These are phyloP conservation scores for Sebastes trivittatus DNA, from an alignment of 2,797 vertebrate species.

Conservation along the genomic window DNA sequence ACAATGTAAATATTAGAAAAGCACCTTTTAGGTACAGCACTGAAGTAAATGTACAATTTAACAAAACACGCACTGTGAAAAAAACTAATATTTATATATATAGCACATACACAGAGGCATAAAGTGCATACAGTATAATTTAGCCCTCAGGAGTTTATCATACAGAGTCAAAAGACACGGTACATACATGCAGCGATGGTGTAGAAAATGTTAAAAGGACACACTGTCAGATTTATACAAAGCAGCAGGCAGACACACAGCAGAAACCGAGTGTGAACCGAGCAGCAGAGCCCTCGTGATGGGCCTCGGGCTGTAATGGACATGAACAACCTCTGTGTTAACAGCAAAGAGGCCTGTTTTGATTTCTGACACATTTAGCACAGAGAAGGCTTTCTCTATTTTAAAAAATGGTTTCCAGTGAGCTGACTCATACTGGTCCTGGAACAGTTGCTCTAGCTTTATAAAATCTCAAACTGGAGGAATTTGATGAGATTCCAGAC, in stretches of 20 bases:
- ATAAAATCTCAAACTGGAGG: neutral
- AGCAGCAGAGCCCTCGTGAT: slow-evolving; percentile 58
- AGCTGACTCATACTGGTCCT: slow-evolving; percentile 41
- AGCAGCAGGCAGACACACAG: slow-evolving; percentile 37
- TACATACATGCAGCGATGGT: neutral
- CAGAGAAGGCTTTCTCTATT: slow-evolving; percentile 53
- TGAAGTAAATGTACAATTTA: neutral
- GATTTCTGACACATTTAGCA: slow-evolving; percentile 74
- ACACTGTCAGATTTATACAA: slow-evolving; percentile 34
- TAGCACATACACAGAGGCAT: neutral
- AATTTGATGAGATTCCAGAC: slow-evolving; percentile 23
- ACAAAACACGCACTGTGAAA: neutral
- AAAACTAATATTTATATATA: too few relatives aligned
- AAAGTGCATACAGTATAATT: neutral
- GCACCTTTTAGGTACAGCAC: neutral
- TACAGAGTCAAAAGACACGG: slow-evolving; percentile 58
- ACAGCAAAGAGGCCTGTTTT: slow-evolving; percentile 57
- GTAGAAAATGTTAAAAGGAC: slow-evolving; percentile 42
- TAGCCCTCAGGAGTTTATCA: slow-evolving; percentile 44
- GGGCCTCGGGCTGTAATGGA: slow-evolving; percentile 60
- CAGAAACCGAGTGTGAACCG: slow-evolving; percentile 42
- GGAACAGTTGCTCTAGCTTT: slow-evolving; percentile 4
- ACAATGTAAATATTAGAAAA: neutral
- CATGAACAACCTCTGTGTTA: slow-evolving; percentile 65
- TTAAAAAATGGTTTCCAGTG: slow-evolving; percentile 42